phyloP scores from a whole-genome alignment of 2,797 vertebrate species.

The Peromyscus nudipes region DNA sequence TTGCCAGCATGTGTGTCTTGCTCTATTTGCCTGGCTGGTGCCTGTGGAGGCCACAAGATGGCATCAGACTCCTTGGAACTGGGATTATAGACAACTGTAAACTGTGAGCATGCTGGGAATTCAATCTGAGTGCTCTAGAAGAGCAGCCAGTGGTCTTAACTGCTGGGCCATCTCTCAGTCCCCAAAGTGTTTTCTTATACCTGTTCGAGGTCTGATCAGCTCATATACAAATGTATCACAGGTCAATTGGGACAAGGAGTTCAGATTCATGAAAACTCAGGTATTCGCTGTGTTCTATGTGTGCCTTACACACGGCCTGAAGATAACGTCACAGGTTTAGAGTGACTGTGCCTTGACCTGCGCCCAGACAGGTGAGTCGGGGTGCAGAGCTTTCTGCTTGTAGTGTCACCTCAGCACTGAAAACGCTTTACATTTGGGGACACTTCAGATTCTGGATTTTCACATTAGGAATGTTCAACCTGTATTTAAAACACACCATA shows the following conservation, averaged over 20 bases:
- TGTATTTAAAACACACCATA: background rate
- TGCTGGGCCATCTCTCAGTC: background rate
- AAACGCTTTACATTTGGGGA: background rate
- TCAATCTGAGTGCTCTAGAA: background rate
- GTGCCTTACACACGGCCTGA: background rate
- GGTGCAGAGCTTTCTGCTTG: background rate
- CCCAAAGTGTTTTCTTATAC: background rate
- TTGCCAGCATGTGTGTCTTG: background rate
- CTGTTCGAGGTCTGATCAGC: slow-evolving; percentile 44
- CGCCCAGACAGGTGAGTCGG: background rate
- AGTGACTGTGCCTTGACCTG: background rate
- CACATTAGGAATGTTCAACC: background rate
- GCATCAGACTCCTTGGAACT: background rate
- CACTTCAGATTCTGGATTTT: background rate
- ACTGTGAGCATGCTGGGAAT: background rate
- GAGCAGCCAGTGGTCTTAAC: background rate
- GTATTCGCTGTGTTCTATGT: background rate
- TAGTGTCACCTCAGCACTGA: background rate
- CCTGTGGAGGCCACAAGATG: background rate
- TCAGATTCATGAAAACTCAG: background rate
- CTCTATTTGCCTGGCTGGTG: background rate
- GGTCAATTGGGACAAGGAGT: background rate
- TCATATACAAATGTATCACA: slow-evolving; percentile 21
- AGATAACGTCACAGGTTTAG: background rate
- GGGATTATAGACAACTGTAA: background rate